These are phyloP conservation scores for Myrmophylax atrothorax DNA, from an alignment of 2,113 vertebrate genomes.

Conservation along the genomic window DNA sequence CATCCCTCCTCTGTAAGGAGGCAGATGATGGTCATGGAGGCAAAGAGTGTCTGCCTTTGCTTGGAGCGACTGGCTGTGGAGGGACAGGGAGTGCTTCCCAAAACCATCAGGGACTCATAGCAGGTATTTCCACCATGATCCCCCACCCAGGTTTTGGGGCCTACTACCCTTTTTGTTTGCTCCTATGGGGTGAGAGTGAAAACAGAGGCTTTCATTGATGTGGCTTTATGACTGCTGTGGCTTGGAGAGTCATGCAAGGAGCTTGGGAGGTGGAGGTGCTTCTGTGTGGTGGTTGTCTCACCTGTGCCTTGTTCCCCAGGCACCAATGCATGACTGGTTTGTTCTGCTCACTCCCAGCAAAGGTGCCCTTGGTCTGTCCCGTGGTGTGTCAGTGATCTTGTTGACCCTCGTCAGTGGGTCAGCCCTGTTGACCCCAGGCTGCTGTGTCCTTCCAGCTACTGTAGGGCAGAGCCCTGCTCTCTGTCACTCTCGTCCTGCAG, in stretches of 20 bases:
- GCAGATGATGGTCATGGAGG: fast-evolving
- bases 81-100: fast-evolving
- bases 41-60: neutral
- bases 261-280: neutral
- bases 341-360: neutral
- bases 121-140: fast-evolving
- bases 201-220: neutral
- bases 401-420: neutral
- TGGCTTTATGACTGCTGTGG: neutral
- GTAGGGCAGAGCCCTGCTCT: neutral
- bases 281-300: neutral
- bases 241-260: neutral
- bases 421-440: neutral
- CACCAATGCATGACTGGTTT: neutral
- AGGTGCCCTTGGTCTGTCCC: neutral
- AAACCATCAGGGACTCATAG: neutral
- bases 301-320: neutral
- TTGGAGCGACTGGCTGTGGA: neutral
- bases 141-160: neutral
- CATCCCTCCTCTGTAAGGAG: neutral
- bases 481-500: neutral
- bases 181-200: neutral
- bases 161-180: neutral
- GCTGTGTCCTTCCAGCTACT: neutral
- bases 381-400: neutral